Percentiles rank a stretch among this genome's conserved stretches.
These are phyloP conservation scores for Melieria crassipennis DNA, from an alignment of 2,888 invertebrate genomes.

Conservation along the genomic window DNA sequence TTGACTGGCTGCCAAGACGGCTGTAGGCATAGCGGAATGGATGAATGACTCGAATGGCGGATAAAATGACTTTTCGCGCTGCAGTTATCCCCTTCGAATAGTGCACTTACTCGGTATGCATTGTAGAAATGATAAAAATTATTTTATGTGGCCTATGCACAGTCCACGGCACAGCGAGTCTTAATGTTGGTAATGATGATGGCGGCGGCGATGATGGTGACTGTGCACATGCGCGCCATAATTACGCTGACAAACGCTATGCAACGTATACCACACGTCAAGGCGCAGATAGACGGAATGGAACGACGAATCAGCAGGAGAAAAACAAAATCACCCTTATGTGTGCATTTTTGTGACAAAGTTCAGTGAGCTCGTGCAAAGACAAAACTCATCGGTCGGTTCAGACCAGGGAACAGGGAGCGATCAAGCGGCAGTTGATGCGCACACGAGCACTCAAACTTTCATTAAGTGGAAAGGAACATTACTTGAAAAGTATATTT, in stretches of 20 bases:
- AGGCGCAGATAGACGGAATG: slow-evolving; percentile 13
- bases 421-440: no score
- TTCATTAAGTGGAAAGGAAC: neutral
- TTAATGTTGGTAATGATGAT: slow-evolving; percentile 10
- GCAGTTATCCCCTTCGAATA: neutral
- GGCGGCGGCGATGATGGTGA: slow-evolving; percentile 29
- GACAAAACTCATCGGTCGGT: no score
- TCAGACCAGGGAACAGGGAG: no score
- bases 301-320: no score
- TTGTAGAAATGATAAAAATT: slow-evolving; percentile 29
- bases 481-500: neutral
- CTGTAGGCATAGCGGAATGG: no score
- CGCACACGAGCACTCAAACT: no score
- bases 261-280: slow-evolving; percentile 38
- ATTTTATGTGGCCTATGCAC: no score
- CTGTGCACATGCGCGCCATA: slow-evolving; percentile 57
- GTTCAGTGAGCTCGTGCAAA: slow-evolving; percentile 22
- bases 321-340: slow-evolving; percentile 20
- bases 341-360: slow-evolving; percentile 16
- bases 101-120: neutral
- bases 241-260: slow-evolving; percentile 41
- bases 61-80: neutral
- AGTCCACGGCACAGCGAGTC: neutral
- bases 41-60: neutral
- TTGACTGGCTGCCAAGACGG: no score